Conservation (phyloP, 2,113 vertebrate species). For the Anser cygnoides region DNA sequence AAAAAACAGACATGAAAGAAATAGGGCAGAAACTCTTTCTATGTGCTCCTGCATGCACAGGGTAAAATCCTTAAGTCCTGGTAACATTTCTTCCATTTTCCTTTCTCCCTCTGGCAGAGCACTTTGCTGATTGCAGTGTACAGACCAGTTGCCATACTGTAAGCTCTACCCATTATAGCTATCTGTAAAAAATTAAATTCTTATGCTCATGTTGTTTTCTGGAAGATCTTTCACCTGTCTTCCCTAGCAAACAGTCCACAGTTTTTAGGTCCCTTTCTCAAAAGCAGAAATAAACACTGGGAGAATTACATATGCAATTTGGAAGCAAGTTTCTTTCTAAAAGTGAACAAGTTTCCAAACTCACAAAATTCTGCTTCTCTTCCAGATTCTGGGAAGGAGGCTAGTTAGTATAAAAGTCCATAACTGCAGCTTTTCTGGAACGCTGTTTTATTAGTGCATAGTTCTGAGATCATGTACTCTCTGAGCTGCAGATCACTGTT, state of each 20-base stretch:
- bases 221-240: not conserved
- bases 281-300: not conserved
- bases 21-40: not conserved
- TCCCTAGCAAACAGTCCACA: not conserved
- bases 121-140: not conserved
- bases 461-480: not conserved
- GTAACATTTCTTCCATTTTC: not conserved
- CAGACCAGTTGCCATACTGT: fast-evolving
- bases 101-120: not conserved
- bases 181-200: not conserved
- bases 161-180: not conserved
- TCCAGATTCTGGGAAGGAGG: not conserved
- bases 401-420: not conserved
- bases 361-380: not conserved
- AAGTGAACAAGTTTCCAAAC: not conserved
- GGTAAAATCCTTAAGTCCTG: not conserved
- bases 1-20: not conserved
- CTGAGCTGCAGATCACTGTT: not conserved
- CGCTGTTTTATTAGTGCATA: not conserved
- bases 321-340: not conserved
- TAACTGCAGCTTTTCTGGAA: not conserved
- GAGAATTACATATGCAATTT: not conserved
- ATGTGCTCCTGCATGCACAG: not conserved
- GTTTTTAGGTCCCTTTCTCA: not conserved
- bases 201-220: not conserved